Percentiles rank a stretch among this genome's conserved stretches.
Conservation (phyloP, 2,113 vertebrate species). For the Callaeas wilsoni region DNA sequence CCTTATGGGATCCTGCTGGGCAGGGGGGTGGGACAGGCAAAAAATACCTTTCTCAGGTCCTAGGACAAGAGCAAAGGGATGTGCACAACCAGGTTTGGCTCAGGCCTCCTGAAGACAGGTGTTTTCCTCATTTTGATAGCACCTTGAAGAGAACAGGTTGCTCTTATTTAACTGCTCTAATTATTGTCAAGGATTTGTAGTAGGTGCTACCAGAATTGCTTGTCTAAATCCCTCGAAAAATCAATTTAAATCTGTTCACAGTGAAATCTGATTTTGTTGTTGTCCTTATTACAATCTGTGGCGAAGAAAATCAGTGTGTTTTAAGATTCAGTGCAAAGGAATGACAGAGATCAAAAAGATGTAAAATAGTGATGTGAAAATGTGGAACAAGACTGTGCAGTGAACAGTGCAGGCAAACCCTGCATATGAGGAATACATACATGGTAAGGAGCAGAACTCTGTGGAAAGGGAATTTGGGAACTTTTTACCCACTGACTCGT, state of each 20-base stretch:
- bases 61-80: fast-evolving
- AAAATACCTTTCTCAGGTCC: background rate
- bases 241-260: background rate
- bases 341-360: background rate
- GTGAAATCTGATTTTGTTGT: background rate
- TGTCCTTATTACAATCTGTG: background rate
- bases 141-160: background rate
- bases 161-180: background rate
- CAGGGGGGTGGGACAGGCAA: background rate
- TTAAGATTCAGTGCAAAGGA: background rate
- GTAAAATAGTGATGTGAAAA: background rate
- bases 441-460: background rate
- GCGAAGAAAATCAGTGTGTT: background rate
- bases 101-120: background rate
- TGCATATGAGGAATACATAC: fast-evolving
- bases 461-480: background rate
- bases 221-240: background rate
- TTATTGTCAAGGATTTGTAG: background rate
- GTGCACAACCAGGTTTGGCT: fast-evolving
- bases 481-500: background rate
- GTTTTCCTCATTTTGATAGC: background rate
- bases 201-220: background rate
- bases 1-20: background rate
- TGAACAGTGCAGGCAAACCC: background rate
- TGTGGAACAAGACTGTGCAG: background rate